Conservation (phyloP, 2,888 invertebrate genomes). For the Crematogaster levior region DNA sequence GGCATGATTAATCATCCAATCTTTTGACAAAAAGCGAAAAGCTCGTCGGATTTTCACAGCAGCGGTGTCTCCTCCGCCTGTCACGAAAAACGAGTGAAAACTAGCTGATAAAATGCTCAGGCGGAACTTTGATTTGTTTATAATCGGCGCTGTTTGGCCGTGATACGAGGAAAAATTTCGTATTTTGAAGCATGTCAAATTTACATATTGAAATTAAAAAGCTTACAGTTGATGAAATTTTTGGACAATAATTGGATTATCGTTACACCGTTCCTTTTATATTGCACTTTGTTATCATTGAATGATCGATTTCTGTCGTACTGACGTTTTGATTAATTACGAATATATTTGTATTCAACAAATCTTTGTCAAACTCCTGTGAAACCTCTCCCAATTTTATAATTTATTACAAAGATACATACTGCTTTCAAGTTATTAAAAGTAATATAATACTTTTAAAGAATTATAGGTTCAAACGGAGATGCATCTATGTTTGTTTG, state of each 20-base stretch:
- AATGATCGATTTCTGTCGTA: background rate
- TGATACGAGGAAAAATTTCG: background rate
- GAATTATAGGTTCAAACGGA: background rate
- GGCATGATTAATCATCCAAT: constrained; percentile 70
- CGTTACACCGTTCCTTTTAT: background rate
- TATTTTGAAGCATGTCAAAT: background rate
- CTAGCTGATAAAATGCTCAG: constrained; percentile 14
- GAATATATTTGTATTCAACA: background rate
- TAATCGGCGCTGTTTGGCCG: background rate
- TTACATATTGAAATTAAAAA: background rate
- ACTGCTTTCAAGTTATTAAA: background rate
- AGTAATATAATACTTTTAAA: background rate
- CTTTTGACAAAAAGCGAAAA: constrained; percentile 68
- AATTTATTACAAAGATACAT: background rate
- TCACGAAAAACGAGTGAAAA: constrained; percentile 12
- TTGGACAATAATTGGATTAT: constrained; percentile 1
- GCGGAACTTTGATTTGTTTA: constrained; percentile 24
- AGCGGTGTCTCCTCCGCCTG: constrained; percentile 54
- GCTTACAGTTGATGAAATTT: background rate
- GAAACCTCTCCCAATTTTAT: background rate
- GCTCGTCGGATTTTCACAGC: constrained; percentile 65
- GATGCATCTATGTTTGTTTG: background rate
- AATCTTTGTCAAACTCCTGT: constrained; percentile 1
- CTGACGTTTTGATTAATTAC: constrained; percentile 21
- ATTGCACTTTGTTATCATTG: background rate